Evolutionary conservation across 1,140 invertebrate genomes (phyloP).

Genomic region (Pseudomyrmex flavicornis): DNA sequence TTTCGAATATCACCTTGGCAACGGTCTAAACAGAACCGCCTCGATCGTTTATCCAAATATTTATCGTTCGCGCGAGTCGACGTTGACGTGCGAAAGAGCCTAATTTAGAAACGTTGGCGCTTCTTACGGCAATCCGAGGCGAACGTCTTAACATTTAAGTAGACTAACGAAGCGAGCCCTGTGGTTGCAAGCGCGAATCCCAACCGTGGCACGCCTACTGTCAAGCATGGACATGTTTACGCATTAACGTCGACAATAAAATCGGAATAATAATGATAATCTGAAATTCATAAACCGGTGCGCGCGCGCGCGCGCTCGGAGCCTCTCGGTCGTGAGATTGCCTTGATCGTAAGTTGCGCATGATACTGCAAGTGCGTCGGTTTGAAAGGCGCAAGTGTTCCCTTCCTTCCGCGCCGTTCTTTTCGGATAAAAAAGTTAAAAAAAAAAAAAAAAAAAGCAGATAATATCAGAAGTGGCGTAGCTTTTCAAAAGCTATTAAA

Average conservation of each 20-base stretch:
- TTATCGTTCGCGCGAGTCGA: neutral
- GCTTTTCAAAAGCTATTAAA: slow-evolving; percentile 28
- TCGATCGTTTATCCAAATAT: slow-evolving; percentile 25
- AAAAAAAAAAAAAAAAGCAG: neutral
- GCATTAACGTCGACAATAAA: slow-evolving; percentile 71
- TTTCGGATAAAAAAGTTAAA: no score
- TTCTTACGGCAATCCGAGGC: slow-evolving; percentile 21
- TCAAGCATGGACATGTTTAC: slow-evolving; percentile 61
- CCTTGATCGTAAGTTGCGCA: slow-evolving; percentile 65
- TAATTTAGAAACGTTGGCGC: slow-evolving; percentile 28
- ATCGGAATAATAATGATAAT: slow-evolving; percentile 76
- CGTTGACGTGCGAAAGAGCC: neutral
- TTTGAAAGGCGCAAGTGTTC: slow-evolving; percentile 4
- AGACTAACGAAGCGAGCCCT: slow-evolving; percentile 35
- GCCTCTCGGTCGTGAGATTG: slow-evolving; percentile 48
- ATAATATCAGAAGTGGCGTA: slow-evolving; percentile 44
- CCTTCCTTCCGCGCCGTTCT: no score
- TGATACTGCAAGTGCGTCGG: slow-evolving; percentile 52
- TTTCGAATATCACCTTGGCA: neutral
- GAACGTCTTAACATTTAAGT: slow-evolving; percentile 9
- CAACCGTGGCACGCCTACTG: slow-evolving; percentile 57
- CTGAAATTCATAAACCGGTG: slow-evolving; percentile 71
- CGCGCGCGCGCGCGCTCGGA: neutral
- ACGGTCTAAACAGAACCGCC: neutral
- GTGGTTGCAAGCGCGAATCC: slow-evolving; percentile 21